These are phyloP conservation scores for Orientallactaga sibirica DNA, from an alignment of 2,797 vertebrate species.

Conservation along the genomic window DNA sequence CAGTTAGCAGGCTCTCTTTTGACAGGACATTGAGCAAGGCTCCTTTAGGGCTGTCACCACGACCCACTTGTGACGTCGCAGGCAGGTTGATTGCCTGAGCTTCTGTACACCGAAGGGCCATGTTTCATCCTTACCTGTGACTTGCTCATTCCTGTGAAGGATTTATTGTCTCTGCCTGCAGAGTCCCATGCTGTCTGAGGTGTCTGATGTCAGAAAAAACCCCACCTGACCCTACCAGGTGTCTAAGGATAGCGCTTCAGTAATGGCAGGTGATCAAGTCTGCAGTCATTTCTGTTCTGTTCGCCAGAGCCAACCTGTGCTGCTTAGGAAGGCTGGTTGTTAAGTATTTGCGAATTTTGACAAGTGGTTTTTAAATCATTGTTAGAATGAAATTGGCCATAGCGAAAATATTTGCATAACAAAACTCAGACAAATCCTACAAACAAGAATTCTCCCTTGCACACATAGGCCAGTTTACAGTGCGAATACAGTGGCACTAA, in stretches of 20 bases:
- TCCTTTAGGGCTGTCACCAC: neutral
- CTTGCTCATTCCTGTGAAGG: neutral
- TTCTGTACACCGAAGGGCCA: neutral
- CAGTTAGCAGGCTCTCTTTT: neutral
- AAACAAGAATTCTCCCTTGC: neutral
- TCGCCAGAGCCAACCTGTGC: neutral
- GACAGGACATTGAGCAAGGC: neutral
- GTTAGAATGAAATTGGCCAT: neutral
- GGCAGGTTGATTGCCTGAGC: neutral
- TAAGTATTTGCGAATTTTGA: neutral
- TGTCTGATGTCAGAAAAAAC: neutral
- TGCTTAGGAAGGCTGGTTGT: neutral
- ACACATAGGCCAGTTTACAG: neutral
- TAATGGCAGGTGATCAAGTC: neutral
- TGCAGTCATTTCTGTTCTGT: neutral
- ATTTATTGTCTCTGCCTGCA: neutral
- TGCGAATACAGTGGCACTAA: neutral
- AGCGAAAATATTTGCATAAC: neutral
- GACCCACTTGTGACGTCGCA: neutral
- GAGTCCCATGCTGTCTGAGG: neutral
- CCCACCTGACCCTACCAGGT: neutral
- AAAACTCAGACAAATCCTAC: slow-evolving; percentile 11
- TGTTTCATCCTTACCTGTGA: neutral
- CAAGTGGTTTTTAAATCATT: neutral
- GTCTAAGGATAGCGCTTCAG: neutral